Evolutionary conservation across 2,888 invertebrate species (phyloP).

Genomic region (Nephrotoma appendiculata): DNA sequence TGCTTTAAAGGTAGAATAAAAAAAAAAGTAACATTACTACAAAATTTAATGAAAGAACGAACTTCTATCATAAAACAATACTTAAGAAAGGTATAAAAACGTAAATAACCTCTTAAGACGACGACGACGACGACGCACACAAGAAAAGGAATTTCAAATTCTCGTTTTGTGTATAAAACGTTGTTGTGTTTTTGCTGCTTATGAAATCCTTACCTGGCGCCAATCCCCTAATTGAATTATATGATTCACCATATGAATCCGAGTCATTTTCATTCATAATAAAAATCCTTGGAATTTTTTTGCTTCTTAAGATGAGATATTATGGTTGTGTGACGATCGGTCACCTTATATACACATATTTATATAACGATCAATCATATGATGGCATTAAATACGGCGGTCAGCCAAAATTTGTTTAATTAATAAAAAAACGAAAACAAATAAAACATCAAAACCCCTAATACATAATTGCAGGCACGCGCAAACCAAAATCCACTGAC

Average conservation of each 20-base stretch:
- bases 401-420: neutral
- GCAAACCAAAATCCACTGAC: neutral
- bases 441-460: neutral
- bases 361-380: neutral
- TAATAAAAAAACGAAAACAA: neutral
- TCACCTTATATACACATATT: neutral
- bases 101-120: neutral
- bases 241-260: neutral
- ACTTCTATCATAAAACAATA: neutral
- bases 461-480: neutral
- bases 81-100: neutral
- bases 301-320: neutral
- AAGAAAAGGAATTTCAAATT: neutral
- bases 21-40: neutral
- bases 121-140: neutral
- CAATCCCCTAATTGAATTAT: neutral
- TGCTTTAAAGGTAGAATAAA: constrained; percentile 3
- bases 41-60: neutral
- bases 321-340: neutral
- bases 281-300: neutral
- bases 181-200: neutral
- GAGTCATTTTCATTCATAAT: neutral
- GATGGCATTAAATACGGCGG: neutral
- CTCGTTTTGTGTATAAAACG: neutral
- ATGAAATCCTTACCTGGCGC: neutral